Evolutionary conservation across 2,888 invertebrate species (phyloP).

Genomic region (Microchrysa polita): DNA sequence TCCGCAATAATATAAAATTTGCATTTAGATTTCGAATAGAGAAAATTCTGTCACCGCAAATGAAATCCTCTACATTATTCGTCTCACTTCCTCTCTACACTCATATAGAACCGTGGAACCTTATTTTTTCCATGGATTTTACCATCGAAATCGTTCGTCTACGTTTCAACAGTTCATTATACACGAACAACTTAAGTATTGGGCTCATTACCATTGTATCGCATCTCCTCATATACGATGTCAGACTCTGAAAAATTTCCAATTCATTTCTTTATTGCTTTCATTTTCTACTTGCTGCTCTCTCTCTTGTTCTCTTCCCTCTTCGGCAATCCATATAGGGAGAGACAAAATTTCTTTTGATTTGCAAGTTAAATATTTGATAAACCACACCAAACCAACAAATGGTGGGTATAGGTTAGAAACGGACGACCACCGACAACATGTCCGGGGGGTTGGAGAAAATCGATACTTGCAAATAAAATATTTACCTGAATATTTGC

Average conservation of each 20-base stretch:
- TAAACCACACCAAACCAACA: too few relatives aligned
- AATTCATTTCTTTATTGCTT: constrained; percentile 8
- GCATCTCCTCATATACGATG: too few relatives aligned
- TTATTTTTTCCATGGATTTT: background rate
- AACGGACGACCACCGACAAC: background rate
- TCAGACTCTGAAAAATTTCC: background rate
- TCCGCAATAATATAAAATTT: too few relatives aligned
- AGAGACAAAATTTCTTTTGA: constrained; percentile 8
- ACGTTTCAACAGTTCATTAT: constrained; percentile 8
- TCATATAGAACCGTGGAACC: too few relatives aligned
- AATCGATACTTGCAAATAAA: constrained; percentile 33
- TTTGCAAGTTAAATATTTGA: constrained; percentile 37
- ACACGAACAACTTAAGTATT: background rate
- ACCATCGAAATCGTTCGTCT: background rate
- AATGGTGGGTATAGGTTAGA: constrained; percentile 1
- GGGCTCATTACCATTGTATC: background rate
- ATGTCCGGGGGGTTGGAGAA: background rate
- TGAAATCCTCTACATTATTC: too few relatives aligned
- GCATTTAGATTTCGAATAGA: too few relatives aligned
- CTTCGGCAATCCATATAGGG: background rate
- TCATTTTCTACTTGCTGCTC: constrained; percentile 1
- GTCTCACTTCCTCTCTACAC: too few relatives aligned
- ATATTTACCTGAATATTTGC: constrained; percentile 25
- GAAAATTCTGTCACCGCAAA: too few relatives aligned
- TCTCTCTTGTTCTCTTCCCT: background rate